These are phyloP conservation scores for Zaprionus nigranus DNA, from an alignment of 1,140 invertebrate species.

Conservation along the genomic window DNA sequence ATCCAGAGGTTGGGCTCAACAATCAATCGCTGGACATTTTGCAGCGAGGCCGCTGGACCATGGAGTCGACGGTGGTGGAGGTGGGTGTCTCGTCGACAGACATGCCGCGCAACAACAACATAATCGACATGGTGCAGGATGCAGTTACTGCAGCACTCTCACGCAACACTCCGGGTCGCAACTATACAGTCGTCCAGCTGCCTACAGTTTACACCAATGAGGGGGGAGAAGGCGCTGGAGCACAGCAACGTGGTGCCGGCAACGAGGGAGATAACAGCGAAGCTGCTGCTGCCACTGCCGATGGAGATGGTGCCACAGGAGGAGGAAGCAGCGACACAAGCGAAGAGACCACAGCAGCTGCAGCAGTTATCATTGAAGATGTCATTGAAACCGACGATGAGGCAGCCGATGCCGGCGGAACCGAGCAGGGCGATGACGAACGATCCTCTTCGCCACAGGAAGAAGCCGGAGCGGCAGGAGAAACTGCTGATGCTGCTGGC, in stretches of 20 bases:
- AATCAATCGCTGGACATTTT: conserved; percentile 80
- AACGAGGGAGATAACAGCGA: conserved; percentile 21
- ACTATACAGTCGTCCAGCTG: conserved; percentile 79
- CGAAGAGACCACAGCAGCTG: conserved; percentile 61
- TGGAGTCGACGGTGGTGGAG: conserved; percentile 84
- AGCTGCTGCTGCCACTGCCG: conserved; percentile 7
- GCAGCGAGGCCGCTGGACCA: conserved; percentile 81
- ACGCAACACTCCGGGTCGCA: conserved; percentile 68
- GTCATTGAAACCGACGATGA: conserved; percentile 68
- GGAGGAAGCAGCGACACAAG: conserved; percentile 37
- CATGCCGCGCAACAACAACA: conserved; percentile 81
- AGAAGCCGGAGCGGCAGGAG: not conserved
- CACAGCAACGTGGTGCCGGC: conserved; percentile 13
- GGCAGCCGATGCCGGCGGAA: conserved; percentile 40
- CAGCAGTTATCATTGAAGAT: conserved; percentile 75
- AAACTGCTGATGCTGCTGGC: conserved; percentile 3
- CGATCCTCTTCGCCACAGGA: conserved; percentile 1
- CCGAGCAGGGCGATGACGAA: conserved; percentile 39
- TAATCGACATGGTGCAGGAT: conserved; percentile 82
- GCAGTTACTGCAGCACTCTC: conserved; percentile 79
- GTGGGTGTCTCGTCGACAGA: conserved; percentile 83
- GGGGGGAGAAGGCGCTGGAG: conserved; percentile 46
- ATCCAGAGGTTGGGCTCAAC: conserved; percentile 78
- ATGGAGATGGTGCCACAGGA: not conserved
- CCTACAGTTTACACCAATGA: conserved; percentile 73